These are phyloP conservation scores for Ashinkailepas kermadecensis DNA, from an alignment of 2,888 invertebrate genomes.

Conservation along the genomic window DNA sequence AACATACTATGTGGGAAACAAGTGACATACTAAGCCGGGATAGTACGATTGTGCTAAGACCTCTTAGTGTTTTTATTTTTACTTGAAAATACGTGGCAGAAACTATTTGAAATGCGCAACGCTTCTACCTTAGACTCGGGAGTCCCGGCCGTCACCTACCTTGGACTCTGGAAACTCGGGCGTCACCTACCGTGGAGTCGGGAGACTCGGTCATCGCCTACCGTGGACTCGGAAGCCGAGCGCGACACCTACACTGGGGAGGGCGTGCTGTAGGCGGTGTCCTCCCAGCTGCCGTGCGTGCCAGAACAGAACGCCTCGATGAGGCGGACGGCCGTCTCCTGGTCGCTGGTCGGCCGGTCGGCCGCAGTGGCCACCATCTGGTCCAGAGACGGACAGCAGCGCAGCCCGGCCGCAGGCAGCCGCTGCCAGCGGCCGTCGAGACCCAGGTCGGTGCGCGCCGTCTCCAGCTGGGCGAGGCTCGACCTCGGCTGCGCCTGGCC, in stretches of 20 bases:
- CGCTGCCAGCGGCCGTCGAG: background rate
- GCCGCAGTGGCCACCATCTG: background rate
- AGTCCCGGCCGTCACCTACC: too few relatives aligned
- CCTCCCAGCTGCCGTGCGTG: background rate
- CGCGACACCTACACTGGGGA: background rate
- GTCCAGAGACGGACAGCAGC: background rate
- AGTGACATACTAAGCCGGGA: too few relatives aligned
- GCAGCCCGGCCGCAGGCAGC: background rate
- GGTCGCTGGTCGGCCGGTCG: background rate
- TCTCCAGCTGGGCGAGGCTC: background rate
- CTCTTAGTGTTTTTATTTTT: too few relatives aligned
- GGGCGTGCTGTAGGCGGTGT: background rate
- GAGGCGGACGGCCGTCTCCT: slow-evolving; percentile 10
- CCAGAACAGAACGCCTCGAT: slow-evolving; percentile 4
- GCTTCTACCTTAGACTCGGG: too few relatives aligned
- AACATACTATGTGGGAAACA: too few relatives aligned
- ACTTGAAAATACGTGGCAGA: too few relatives aligned
- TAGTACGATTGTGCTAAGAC: too few relatives aligned
- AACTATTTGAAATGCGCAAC: too few relatives aligned
- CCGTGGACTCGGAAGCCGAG: too few relatives aligned
- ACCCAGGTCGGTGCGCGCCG: background rate
- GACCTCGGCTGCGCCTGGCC: background rate
- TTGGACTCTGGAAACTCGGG: too few relatives aligned
- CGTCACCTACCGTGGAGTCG: too few relatives aligned
- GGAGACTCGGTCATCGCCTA: too few relatives aligned